These are phyloP conservation scores for Aquatica leii DNA, from an alignment of 2,888 invertebrate species.

Conservation along the genomic window DNA sequence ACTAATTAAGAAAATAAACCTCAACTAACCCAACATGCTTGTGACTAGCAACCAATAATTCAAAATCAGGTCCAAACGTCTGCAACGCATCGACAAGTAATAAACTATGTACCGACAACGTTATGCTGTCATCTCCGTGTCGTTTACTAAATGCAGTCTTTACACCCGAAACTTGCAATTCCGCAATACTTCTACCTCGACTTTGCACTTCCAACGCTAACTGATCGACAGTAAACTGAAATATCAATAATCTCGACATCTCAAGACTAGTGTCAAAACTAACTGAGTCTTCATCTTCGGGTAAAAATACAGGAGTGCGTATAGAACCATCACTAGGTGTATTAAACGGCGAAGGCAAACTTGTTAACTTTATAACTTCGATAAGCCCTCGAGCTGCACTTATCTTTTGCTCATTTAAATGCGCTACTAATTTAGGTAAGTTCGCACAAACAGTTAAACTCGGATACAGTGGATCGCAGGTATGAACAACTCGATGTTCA, in stretches of 20 bases:
- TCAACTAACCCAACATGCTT: conserved; percentile 82
- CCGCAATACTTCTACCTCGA: conserved; percentile 88
- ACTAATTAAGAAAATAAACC: not conserved
- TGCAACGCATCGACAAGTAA: conserved; percentile 94
- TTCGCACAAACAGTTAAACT: conserved; percentile 84
- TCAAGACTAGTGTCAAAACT: conserved; percentile 64
- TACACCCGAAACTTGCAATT: conserved; percentile 91
- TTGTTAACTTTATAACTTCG: conserved; percentile 57
- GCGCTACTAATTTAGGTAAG: conserved; percentile 86
- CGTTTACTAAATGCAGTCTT: conserved; percentile 78
- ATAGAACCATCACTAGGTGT: conserved; percentile 48
- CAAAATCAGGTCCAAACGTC: conserved; percentile 95
- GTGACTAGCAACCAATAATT: conserved; percentile 92
- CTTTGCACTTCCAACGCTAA: conserved; percentile 89
- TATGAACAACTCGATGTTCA: conserved; percentile 82
- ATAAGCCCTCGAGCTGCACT: conserved; percentile 68
- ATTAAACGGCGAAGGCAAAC: conserved; percentile 61
- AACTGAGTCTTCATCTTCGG: conserved; percentile 60
- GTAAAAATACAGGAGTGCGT: conserved; percentile 33
- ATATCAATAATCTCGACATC: conserved; percentile 73
- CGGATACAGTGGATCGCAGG: conserved; percentile 87
- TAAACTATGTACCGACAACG: conserved; percentile 90
- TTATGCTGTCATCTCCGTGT: conserved; percentile 76
- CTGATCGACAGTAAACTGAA: conserved; percentile 88
- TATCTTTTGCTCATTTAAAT: conserved; percentile 92